These are phyloP conservation scores for Perdita meconis DNA, from an alignment of 2,888 invertebrate genomes.

Conservation along the genomic window DNA sequence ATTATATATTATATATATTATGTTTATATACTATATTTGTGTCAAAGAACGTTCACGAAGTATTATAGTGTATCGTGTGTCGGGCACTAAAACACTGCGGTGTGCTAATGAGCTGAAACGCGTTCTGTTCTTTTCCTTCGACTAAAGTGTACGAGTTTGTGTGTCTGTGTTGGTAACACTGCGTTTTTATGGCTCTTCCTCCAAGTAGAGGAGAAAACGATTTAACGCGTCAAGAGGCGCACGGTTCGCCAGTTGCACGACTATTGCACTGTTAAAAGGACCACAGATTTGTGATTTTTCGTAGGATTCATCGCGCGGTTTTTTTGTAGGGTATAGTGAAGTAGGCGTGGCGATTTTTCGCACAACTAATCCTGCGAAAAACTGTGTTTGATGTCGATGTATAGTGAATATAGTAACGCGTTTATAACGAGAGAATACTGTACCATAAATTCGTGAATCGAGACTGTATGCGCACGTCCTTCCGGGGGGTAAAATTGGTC, in stretches of 20 bases:
- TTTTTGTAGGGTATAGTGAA: not conserved
- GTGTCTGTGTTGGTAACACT: slow-evolving; percentile 3
- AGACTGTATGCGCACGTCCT: not conserved
- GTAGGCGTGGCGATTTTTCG: too few species aligned
- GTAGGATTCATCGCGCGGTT: too few species aligned
- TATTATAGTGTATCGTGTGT: slow-evolving; percentile 18
- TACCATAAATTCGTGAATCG: too few species aligned
- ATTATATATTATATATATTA: not conserved
- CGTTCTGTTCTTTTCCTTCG: not conserved
- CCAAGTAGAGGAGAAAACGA: slow-evolving; percentile 3
- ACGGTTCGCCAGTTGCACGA: slow-evolving; percentile 1
- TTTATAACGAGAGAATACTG: too few species aligned
- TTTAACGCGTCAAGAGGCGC: slow-evolving; percentile 20
- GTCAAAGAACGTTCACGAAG: slow-evolving; percentile 25
- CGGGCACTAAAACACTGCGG: slow-evolving; percentile 11
- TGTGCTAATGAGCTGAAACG: not conserved
- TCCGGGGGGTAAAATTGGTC: not conserved
- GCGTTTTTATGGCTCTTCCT: slow-evolving; percentile 1
- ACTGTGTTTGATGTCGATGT: too few species aligned
- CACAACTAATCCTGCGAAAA: too few species aligned
- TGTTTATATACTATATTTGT: slow-evolving; percentile 12
- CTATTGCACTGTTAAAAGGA: slow-evolving; percentile 1
- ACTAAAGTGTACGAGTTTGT: not conserved
- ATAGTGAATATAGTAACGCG: too few species aligned
- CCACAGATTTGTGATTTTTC: too few species aligned